Base-by-base conservation (phyloP, 2,113 vertebrate genomes). In the Perca fluviatilis region DNA sequence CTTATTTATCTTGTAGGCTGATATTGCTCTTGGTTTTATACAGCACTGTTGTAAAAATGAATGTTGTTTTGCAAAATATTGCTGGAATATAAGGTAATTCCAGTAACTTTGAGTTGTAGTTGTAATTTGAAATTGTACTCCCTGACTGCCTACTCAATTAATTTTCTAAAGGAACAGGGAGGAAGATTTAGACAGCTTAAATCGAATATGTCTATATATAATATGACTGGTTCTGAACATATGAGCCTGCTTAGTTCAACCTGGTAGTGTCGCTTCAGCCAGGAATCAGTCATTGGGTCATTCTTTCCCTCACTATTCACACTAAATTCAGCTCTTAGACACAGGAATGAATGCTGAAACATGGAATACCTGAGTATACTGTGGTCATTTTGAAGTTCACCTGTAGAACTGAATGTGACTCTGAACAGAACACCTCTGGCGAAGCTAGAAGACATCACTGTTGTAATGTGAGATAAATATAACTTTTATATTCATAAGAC, bases 1-100 rank as follows among this genome's bases (percentile, higher is more conserved):
- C 33, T 16, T 89, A 90, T 93, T 94, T 94, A 86, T 88, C 86
- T 56, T 57, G 23, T 91, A 63, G 75, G 30, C 76, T 75, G 25
- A 68, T 71, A 54, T 76, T 84, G 66, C 81, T 51, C n/a, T 87
- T 56, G 74, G 49, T 89, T 91, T 91, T 91, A 58, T 91, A 83
- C 65, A 83, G 57, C 81, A 74, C 61, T 86, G 64, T 84, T 79
- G 77, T 89, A 85, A 85, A 79, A 86, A 74, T 56, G 5, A 43
- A 36, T 79, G 33, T 77, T 57, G 61, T 86, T 79, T 70, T 70
- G 60, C 54, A 76, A 83, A 84, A 54, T 57, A 46, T 25, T 87
- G 85, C 68, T 86, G 86, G 13, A 81, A 79, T 83, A 80, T 80
- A 77, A 78, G 47, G 71, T 53, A 19, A 80, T 79, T 86, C 62